These are phyloP conservation scores for Baryphthengus martii DNA, from an alignment of 2,113 vertebrate species.

Conservation along the genomic window DNA sequence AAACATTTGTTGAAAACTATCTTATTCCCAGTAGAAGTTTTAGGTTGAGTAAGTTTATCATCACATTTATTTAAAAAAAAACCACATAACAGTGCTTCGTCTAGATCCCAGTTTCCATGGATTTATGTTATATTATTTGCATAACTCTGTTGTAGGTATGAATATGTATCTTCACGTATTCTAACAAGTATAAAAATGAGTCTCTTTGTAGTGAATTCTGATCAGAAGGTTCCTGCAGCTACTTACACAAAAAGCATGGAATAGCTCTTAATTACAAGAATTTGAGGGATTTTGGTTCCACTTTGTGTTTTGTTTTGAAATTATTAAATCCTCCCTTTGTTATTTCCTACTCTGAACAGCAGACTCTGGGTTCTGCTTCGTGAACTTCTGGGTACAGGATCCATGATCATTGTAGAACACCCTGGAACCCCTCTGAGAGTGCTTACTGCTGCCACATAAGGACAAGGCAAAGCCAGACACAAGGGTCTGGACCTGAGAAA, in stretches of 20 bases:
- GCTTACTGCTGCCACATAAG: background rate
- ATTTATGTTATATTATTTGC: background rate
- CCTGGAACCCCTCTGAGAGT: background rate
- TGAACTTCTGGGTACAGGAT: background rate
- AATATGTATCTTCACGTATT: background rate
- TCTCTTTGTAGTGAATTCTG: background rate
- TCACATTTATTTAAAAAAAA: background rate
- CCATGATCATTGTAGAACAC: rapidly evolving
- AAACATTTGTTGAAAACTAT: background rate
- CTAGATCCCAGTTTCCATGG: background rate
- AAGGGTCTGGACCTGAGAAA: background rate
- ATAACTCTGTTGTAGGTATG: background rate
- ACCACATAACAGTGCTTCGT: background rate
- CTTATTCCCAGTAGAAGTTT: background rate
- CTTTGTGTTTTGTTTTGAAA: background rate
- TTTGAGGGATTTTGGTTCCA: background rate
- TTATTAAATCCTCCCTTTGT: background rate
- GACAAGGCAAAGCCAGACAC: background rate
- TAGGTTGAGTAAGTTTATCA: background rate
- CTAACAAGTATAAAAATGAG: background rate
- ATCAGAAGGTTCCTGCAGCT: background rate
- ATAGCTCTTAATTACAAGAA: background rate
- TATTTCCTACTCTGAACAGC: background rate
- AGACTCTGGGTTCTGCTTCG: background rate
- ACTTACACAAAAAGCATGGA: background rate